phyloP scores from a whole-genome alignment of 2,888 invertebrate genomes.

The Anarsia innoxiella region DNA sequence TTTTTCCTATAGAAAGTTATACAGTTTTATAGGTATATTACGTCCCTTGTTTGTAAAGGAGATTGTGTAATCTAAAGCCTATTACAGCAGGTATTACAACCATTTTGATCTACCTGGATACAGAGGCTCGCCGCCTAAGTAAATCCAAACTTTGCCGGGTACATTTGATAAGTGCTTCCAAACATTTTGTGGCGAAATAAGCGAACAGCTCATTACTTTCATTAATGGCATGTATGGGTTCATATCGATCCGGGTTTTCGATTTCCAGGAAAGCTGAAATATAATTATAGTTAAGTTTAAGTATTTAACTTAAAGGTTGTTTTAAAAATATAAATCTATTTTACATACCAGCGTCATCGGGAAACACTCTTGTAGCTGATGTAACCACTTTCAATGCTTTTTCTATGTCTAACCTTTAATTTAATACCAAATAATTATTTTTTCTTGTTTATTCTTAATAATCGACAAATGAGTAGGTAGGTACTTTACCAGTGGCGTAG shows the following conservation, averaged over 20 bases:
- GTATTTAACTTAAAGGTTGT: too few species aligned
- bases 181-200: slow-evolving; percentile 84
- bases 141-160: slow-evolving; percentile 83
- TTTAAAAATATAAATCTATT: neutral
- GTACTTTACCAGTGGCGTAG: too few species aligned
- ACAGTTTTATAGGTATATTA: too few species aligned
- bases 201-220: slow-evolving; percentile 89
- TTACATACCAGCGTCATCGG: slow-evolving; percentile 74
- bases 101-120: slow-evolving; percentile 54
- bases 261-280: slow-evolving; percentile 77
- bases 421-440: slow-evolving; percentile 69
- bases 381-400: slow-evolving; percentile 76
- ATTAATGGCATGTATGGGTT: slow-evolving; percentile 75
- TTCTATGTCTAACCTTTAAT: slow-evolving; percentile 71
- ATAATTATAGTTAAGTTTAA: too few species aligned
- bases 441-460: too few species aligned
- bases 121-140: slow-evolving; percentile 77
- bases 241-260: slow-evolving; percentile 75
- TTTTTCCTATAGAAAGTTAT: too few species aligned
- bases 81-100: too few species aligned
- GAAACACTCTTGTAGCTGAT: slow-evolving; percentile 73
- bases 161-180: slow-evolving; percentile 83
- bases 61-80: too few species aligned
- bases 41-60: too few species aligned
- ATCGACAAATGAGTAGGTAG: too few species aligned